phyloP scores from a whole-genome alignment of 2,797 vertebrate species.

The Todus mexicanus region DNA sequence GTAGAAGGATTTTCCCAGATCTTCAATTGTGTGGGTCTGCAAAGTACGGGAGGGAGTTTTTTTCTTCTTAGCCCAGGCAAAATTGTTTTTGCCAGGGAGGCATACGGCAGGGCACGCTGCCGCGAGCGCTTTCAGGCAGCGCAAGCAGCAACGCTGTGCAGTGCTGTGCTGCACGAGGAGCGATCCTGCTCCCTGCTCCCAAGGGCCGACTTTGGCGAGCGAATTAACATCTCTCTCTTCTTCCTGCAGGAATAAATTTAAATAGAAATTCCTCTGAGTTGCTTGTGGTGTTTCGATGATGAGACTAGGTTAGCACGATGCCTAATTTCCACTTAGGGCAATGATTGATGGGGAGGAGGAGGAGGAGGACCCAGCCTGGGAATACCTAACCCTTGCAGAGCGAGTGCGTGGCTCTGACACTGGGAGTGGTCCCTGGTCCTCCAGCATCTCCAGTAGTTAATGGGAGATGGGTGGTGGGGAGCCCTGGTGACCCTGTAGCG shows the following conservation, averaged over 20 bases:
- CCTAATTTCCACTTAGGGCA: not conserved
- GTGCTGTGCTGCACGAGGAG: not conserved
- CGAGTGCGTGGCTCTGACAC: not conserved
- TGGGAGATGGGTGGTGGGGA: not conserved
- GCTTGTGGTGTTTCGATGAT: not conserved
- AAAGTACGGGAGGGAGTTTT: not conserved
- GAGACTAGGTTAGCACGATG: not conserved
- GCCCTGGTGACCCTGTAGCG: not conserved
- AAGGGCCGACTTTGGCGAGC: not conserved
- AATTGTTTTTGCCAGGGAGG: not conserved
- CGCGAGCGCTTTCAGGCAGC: not conserved
- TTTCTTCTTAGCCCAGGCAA: not conserved
- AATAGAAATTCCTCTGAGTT: not conserved
- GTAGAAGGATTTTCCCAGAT: not conserved
- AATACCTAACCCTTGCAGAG: not conserved
- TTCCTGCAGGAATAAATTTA: not conserved
- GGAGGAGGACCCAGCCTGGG: not conserved
- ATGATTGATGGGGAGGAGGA: not conserved
- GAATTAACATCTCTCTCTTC: not conserved
- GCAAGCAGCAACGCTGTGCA: not conserved
- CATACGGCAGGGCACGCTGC: not conserved
- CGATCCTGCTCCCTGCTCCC: not conserved
- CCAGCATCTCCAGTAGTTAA: accelerated
- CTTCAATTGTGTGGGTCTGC: not conserved
- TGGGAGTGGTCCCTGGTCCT: not conserved